phyloP scores from a whole-genome alignment of 2,113 vertebrate species.

The Hemibagrus wyckioides region DNA sequence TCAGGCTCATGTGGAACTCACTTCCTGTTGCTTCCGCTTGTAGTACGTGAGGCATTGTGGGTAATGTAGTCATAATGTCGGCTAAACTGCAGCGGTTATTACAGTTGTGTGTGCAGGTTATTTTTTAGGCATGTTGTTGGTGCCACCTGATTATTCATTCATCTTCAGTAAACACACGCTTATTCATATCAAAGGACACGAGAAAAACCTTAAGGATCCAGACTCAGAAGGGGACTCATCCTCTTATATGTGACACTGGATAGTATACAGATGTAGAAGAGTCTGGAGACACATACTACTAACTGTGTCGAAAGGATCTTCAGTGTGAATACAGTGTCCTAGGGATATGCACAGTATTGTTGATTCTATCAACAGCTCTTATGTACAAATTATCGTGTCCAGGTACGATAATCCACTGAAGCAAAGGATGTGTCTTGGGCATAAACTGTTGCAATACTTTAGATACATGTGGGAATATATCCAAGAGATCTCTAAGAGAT shows the following conservation, averaged over 20 bases:
- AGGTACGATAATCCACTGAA: not conserved
- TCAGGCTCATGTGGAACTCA: not conserved
- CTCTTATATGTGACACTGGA: not conserved
- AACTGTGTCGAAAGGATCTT: not conserved
- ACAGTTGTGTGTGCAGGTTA: not conserved
- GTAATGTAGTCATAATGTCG: slow-evolving; percentile 19
- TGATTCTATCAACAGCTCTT: not conserved
- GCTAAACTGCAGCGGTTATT: not conserved
- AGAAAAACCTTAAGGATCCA: not conserved
- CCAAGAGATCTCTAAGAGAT: not conserved
- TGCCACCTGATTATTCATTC: not conserved
- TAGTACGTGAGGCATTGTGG: not conserved
- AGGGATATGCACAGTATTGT: not conserved
- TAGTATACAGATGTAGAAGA: not conserved
- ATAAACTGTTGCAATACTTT: not conserved
- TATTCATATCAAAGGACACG: not conserved
- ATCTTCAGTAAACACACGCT: not conserved
- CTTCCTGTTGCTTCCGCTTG: not conserved
- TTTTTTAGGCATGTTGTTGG: not conserved
- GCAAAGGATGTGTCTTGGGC: not conserved
- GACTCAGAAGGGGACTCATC: not conserved
- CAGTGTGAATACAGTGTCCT: not conserved
- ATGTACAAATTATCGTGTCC: not conserved
- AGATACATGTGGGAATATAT: not conserved
- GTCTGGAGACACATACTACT: not conserved